Percentiles rank a stretch among this genome's conserved stretches.
phyloP scores from a whole-genome alignment of 2,888 invertebrate species.

The Rhingia campestris region DNA sequence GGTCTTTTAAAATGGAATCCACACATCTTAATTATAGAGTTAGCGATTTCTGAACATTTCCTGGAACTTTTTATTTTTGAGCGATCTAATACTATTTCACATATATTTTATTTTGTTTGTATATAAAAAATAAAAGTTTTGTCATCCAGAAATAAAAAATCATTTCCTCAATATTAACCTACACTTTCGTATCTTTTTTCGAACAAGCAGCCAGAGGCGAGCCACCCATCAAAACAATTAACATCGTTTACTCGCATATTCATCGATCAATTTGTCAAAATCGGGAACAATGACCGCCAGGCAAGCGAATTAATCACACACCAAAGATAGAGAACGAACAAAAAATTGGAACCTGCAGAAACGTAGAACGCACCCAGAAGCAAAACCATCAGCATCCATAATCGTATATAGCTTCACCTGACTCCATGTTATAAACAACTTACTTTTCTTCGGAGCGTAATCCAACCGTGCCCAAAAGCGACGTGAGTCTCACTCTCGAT shows the following conservation, averaged over 20 bases:
- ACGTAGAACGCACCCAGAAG: slow-evolving; percentile 34
- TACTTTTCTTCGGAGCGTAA: slow-evolving; percentile 66
- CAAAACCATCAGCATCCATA: slow-evolving; percentile 52
- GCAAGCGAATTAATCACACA: slow-evolving; percentile 13
- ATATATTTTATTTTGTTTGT: too few relatives aligned
- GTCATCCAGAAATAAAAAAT: too few relatives aligned
- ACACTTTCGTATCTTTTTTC: neutral
- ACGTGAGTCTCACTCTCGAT: slow-evolving; percentile 71
- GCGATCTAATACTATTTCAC: too few relatives aligned
- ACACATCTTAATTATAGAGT: too few relatives aligned
- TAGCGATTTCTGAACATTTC: too few relatives aligned
- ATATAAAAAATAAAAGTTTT: too few relatives aligned
- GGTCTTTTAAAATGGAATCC: too few relatives aligned
- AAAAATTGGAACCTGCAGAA: slow-evolving; percentile 30
- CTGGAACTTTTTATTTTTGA: too few relatives aligned
- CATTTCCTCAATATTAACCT: neutral
- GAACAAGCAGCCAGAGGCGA: neutral
- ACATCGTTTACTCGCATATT: slow-evolving; percentile 36
- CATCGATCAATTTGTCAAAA: slow-evolving; percentile 55
- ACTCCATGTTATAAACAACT: slow-evolving; percentile 52
- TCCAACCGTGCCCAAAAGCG: slow-evolving; percentile 70
- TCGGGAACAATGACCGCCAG: slow-evolving; percentile 52
- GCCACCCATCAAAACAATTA: slow-evolving; percentile 22
- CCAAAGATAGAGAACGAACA: neutral
- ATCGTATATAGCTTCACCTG: slow-evolving; percentile 43